Evolutionary conservation across 1,140 invertebrate species (phyloP).

Genomic region (Cherax quadricarinatus): DNA sequence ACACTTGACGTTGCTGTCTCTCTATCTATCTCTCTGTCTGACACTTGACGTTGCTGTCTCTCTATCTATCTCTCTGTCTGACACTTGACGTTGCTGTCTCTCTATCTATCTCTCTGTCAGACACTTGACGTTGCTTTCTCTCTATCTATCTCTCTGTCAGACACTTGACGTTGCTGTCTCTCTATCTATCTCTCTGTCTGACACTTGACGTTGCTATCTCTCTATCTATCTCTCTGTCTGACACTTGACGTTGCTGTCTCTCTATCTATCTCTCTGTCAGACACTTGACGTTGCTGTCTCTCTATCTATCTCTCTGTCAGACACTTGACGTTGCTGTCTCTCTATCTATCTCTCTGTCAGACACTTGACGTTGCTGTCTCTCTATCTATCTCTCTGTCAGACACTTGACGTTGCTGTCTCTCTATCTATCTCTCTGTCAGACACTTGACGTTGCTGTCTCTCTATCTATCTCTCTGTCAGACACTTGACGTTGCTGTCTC

Average conservation of each 20-base stretch:
- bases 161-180: not conserved
- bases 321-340: not conserved
- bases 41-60: too few species aligned
- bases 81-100: too few species aligned
- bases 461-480: not conserved
- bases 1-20: too few species aligned
- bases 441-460: not conserved
- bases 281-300: not conserved
- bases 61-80: too few species aligned
- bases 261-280: not conserved
- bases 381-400: too few species aligned
- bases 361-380: too few species aligned
- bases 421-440: not conserved
- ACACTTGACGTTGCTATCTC: too few species aligned
- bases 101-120: not conserved
- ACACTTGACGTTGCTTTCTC: not conserved
- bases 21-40: not conserved
- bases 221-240: too few species aligned
- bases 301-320: not conserved
- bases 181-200: too few species aligned
- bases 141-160: not conserved
- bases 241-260: too few species aligned
- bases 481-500: not conserved
- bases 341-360: too few species aligned
- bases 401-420: too few species aligned